These are phyloP conservation scores for Simalia tracyae DNA, from an alignment of 2,797 vertebrate genomes.

Conservation along the genomic window DNA sequence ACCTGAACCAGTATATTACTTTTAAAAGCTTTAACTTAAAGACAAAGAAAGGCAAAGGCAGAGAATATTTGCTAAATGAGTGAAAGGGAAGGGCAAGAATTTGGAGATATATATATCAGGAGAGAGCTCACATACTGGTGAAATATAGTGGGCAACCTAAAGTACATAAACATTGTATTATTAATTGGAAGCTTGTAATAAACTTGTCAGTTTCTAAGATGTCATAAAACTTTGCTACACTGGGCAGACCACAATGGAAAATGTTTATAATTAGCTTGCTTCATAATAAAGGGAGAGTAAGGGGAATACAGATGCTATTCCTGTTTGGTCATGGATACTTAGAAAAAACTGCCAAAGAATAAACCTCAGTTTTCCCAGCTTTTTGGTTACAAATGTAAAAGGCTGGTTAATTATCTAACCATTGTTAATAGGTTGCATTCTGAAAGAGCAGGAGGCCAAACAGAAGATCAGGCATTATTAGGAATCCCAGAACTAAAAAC, in stretches of 20 bases:
- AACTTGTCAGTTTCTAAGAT: not conserved
- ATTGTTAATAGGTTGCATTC: not conserved
- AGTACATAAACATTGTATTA: not conserved
- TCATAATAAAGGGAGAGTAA: not conserved
- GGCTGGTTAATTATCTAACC: not conserved
- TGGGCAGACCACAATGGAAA: not conserved
- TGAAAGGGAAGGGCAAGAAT: not conserved
- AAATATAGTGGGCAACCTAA: not conserved
- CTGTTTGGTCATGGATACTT: not conserved
- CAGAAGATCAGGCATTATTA: not conserved
- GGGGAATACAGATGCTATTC: not conserved
- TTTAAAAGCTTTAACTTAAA: not conserved
- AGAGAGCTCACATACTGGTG: not conserved
- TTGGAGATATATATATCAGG: not conserved
- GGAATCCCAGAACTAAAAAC: not conserved
- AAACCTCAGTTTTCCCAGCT: not conserved
- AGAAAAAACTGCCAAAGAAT: not conserved
- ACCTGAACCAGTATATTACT: not conserved
- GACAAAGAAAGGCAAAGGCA: not conserved
- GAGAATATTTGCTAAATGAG: not conserved
- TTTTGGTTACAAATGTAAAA: not conserved
- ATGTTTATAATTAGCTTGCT: not conserved
- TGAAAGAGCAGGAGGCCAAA: not conserved
- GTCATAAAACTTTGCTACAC: not conserved
- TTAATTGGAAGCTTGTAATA: not conserved